Evolutionary conservation across 2,113 vertebrate species (phyloP).

Genomic region (Tiliqua scincoides): DNA sequence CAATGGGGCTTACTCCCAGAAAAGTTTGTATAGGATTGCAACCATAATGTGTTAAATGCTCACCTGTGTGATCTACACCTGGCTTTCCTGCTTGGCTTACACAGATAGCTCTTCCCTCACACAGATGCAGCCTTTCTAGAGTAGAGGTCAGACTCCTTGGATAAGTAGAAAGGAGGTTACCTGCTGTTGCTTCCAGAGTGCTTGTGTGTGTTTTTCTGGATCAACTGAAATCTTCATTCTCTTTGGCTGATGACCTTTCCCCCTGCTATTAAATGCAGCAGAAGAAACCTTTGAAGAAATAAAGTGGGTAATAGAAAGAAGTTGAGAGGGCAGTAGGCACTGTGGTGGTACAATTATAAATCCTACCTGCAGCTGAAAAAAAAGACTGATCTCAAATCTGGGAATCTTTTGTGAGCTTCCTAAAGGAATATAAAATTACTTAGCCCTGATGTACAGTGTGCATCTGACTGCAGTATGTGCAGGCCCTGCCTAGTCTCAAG

Average conservation of each 20-base stretch:
- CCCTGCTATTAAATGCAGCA: neutral
- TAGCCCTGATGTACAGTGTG: accelerated
- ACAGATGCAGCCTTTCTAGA: too few species aligned
- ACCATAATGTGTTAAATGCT: neutral
- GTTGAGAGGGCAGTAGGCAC: neutral
- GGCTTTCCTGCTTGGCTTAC: neutral
- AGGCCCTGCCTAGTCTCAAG: accelerated
- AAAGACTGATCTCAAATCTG: neutral
- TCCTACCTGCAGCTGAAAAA: neutral
- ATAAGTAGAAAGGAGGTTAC: too few species aligned
- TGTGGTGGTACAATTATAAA: neutral
- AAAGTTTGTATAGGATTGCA: too few species aligned
- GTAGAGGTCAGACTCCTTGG: too few species aligned
- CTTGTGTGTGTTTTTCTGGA: too few species aligned
- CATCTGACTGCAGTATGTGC: accelerated
- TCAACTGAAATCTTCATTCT: too few species aligned
- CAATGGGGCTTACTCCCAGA: too few species aligned
- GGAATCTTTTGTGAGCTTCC: neutral
- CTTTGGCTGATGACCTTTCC: too few species aligned
- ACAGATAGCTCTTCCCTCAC: too few species aligned
- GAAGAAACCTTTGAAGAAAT: neutral
- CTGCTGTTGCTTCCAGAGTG: too few species aligned
- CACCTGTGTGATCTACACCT: neutral
- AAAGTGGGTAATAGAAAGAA: accelerated
- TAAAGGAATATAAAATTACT: accelerated